These are phyloP conservation scores for Henricia sp. DNA, from an alignment of 53 echinoderm and acorn worm species.

Conservation along the genomic window DNA sequence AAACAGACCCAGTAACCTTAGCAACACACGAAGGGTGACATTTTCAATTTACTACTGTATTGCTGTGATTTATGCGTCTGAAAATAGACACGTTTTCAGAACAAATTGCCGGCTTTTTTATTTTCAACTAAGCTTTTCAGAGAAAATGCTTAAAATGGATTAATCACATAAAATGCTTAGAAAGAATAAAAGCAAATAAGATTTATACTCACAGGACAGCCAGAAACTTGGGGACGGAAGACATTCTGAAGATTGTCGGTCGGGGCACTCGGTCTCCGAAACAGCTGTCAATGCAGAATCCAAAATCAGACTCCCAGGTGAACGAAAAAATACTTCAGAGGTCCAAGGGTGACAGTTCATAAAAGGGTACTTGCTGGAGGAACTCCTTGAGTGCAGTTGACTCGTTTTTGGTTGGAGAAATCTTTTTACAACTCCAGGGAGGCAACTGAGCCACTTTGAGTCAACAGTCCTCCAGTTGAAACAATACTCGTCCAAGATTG, in stretches of 20 bases:
- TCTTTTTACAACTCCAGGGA: background rate
- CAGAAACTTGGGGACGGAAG: background rate
- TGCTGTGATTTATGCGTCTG: no score
- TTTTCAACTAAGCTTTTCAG: background rate
- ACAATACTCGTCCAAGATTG: no score
- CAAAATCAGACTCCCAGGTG: constrained; percentile 22
- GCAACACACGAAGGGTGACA: no score
- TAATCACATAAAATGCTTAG: background rate
- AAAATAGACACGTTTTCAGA: no score
- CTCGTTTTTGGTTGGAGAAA: background rate
- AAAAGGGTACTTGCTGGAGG: background rate
- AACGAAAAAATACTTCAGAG: constrained; percentile 14
- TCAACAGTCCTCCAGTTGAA: constrained; percentile 39
- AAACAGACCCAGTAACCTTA: no score
- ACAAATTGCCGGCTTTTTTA: no score
- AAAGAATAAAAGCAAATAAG: background rate
- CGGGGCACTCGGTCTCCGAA: background rate
- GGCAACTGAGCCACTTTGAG: constrained; percentile 21
- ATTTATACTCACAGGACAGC: constrained; percentile 34
- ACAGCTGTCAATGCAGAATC: constrained; percentile 14
- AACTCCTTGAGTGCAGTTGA: background rate
- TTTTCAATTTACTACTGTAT: no score
- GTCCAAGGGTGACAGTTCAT: constrained; percentile 23
- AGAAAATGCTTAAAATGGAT: background rate
- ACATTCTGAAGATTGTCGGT: background rate